Evolutionary conservation across 2,113 vertebrate genomes (phyloP), one percentile per base, ranked within the genome.

Genomic region (Holacanthus passer): DNA sequence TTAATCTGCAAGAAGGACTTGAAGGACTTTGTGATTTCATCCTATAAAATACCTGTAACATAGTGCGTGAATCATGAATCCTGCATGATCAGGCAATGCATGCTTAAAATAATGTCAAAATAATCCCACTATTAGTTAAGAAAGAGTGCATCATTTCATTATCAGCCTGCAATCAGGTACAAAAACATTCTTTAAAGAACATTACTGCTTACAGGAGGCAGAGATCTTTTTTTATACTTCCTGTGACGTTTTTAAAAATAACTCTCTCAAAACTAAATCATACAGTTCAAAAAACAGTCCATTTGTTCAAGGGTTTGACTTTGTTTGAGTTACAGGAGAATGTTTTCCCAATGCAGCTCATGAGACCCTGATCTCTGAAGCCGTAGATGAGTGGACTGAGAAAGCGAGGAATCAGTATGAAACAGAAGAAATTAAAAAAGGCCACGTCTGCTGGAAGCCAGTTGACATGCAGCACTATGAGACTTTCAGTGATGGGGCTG

Each of bases 321-420:
- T 37, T 83, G 10, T 74, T 14, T 32, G 71, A 77, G 55, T 50
- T 88, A 82, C 84, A 89, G 66, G 81, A 53, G 8, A 94, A 35
- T 0, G 31, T 75, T 73, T 82, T 91, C 29, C 39, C 14, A 13
- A 95, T 86, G 77, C 87, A 74, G 19, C 13, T 67, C 14, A 89
- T 87, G 7, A 96, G 85, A 31, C 24, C 88, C 79, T 93, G 84
- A 63, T 96, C 95, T 50, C 95, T 87, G 10, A 95, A 88, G 63
- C 95, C 94, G 0, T 95, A 96, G 68, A 96, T 95, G 63, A 96
- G 91, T 0, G 95, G 95, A 69, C 94, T 95, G 72, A 95, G 94
- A 29, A 94, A 92, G 22, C 93, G 94, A 0, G 94, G 95, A 31
- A 94, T 58, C 3, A 96, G 71, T 2, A 94, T 53, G 58, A 96